Evolutionary conservation across 2,888 invertebrate species (phyloP), one percentile per base, ranked within the genome.

Genomic region (Hirtodrosophila duncani): DNA sequence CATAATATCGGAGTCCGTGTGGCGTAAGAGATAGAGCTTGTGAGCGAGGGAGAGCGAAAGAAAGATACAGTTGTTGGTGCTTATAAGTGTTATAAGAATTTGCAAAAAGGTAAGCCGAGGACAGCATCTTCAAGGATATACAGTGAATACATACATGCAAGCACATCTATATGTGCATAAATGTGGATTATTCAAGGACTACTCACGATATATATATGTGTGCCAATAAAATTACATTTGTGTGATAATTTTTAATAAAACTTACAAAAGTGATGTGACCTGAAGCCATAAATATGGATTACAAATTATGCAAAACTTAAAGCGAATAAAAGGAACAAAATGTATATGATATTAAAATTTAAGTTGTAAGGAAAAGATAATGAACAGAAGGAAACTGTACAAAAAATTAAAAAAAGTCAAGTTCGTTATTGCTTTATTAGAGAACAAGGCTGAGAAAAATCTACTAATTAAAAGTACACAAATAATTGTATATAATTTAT

Each of bases 1-100:
- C 70, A 65, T 45, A 62, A 63, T 56, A 66, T 56, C 77, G 81
- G 69, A 79, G 67, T 64, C 64, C n/a, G n/a, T n/a, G n/a, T n/a
- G n/a, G n/a, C n/a, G n/a, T n/a, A n/a, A n/a, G n/a, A n/a, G n/a
- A n/a, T n/a, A n/a, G n/a, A n/a, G n/a, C n/a, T n/a, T n/a, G n/a
- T 66, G 49, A 43, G 14, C 64, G n/a, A 63, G 56, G 57, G 39
- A 63, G 49, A 63, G 30, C 58, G 23, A 24, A 51, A 36, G 58
- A 66, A 63, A 53, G 60, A 48, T 56, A 52, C 27, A 51, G 43
- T 50, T 38, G 50, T 44, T 48, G 49, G 46, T 62, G 60, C 45
- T 52, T 61, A 63, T 43, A 61, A 59, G 53, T 51, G 26, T 63
- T 48, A 59, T 23, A 48, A 48, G 23, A 52, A 63, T 44, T 38